These are phyloP conservation scores for Staurois parvus DNA, from an alignment of 2,797 vertebrate species.

Conservation along the genomic window DNA sequence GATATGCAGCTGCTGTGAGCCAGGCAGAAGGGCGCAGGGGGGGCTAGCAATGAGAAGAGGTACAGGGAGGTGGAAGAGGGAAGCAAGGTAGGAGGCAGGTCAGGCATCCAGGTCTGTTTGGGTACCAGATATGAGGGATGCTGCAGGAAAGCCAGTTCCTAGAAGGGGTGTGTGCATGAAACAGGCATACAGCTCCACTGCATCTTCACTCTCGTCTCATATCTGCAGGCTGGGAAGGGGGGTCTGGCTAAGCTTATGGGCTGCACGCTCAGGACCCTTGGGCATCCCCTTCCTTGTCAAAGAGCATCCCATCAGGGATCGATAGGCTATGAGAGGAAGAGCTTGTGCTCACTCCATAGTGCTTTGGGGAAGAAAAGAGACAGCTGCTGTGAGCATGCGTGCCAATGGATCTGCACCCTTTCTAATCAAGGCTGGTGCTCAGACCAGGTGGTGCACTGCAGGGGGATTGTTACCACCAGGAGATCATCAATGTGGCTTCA, in stretches of 20 bases:
- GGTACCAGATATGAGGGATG: slow-evolving; percentile 41
- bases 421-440: slow-evolving; percentile 30
- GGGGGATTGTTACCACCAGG: slow-evolving; percentile 42
- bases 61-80: background rate
- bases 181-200: slow-evolving; percentile 32
- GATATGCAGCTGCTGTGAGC: slow-evolving; percentile 16
- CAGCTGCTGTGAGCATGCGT: slow-evolving; percentile 57
- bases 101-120: slow-evolving; percentile 50
- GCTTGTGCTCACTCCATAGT: slow-evolving; percentile 49
- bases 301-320: slow-evolving; percentile 53
- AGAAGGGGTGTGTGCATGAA: slow-evolving; percentile 52
- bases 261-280: slow-evolving; percentile 45
- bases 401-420: slow-evolving; percentile 57
- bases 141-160: slow-evolving; percentile 47
- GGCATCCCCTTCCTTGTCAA: slow-evolving; percentile 39
- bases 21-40: background rate
- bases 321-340: slow-evolving; percentile 46
- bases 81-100: slow-evolving; percentile 1
- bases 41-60: background rate
- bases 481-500: background rate
- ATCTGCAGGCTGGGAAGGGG: slow-evolving; percentile 32
- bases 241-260: slow-evolving; percentile 42
- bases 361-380: slow-evolving; percentile 35
- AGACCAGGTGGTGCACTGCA: slow-evolving; percentile 58
- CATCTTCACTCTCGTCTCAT: slow-evolving; percentile 19